Base-by-base conservation (phyloP, 2,888 invertebrate genomes). In the Lochmaea capreae region DNA sequence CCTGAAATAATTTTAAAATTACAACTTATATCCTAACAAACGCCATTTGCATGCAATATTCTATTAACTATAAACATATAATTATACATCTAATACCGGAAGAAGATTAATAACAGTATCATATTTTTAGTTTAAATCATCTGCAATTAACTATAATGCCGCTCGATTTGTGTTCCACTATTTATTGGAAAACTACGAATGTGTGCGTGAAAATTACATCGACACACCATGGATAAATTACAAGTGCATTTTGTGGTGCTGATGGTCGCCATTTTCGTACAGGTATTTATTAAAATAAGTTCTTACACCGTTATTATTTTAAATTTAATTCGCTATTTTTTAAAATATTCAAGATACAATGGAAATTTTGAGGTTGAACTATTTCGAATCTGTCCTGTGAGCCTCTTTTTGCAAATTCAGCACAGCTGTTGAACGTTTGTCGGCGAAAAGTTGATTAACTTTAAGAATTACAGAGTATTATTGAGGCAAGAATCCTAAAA, bases 1-100 rank as follows among this genome's bases (percentile, higher is more conserved):
- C 54, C 54, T 54, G 10, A 54, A 54, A 54, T 18, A 54, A 16
- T 9, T 54, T 9, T 16, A 18, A 16, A 54, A 54, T 54, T 54
- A 18, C 16, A 16, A 1, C 10, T 54, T 16, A 8, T 8, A 16
- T 54, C 9, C 9, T 16, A 54, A 18, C 18, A 16, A 54, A 54
- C 18, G 6, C n/a, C 16, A 18, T 54, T 10, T 54, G 54, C 54
- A 54, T 54, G 54, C 54, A 3, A 54, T 16, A 54, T 54, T 54
- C 16, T 54, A 54, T 54, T 49, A 49, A 49, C 8, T 9, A 54
- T 54, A 54, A n/a, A 18, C 52, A 16, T 18, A 54, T 10, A 54
- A 54, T 54, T 54, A 16, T 54, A 18, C 54, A 18, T 10, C 54
- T 54, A 54, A 16, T 54, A 42, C 54, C 54, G 66, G 66, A 66